These are phyloP conservation scores for Argyresthia goedartella DNA, from an alignment of 2,888 invertebrate species.

Conservation along the genomic window DNA sequence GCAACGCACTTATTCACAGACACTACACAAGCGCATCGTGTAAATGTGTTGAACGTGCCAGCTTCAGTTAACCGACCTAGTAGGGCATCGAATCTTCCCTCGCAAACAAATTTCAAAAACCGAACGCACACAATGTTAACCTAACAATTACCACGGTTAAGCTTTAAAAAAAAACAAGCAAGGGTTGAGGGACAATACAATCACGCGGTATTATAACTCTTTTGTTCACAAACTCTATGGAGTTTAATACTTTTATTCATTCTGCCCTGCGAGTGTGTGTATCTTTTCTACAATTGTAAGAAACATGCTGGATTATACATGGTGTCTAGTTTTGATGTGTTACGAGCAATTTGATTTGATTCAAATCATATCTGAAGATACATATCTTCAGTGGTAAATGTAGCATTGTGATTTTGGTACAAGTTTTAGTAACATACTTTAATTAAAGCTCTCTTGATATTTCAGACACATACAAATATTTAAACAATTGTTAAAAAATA, in stretches of 20 bases:
- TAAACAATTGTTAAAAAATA: no score
- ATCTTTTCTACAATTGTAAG: constrained; percentile 11
- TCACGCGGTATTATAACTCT: constrained; percentile 13
- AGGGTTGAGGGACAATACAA: constrained; percentile 21
- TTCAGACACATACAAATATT: no score
- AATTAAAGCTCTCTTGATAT: no score
- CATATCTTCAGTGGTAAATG: no score
- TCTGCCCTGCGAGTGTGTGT: neutral
- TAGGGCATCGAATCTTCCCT: no score
- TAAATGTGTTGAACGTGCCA: no score
- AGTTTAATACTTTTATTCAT: constrained; percentile 9
- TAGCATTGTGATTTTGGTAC: no score
- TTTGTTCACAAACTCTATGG: constrained; percentile 12
- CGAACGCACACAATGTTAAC: constrained; percentile 17
- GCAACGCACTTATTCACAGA: no score
- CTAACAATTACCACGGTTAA: constrained; percentile 25
- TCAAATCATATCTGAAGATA: constrained; percentile 8
- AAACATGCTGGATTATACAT: constrained; percentile 10
- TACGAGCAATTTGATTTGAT: constrained; percentile 17
- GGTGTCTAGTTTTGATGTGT: constrained; percentile 12
- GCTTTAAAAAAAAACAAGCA: constrained; percentile 17
- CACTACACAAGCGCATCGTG: no score
- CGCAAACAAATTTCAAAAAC: constrained; percentile 14
- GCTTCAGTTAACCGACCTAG: no score
- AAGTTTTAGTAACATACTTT: no score